These are phyloP conservation scores for Stenolophus ochropezus DNA, from an alignment of 2,888 invertebrate genomes.

Conservation along the genomic window DNA sequence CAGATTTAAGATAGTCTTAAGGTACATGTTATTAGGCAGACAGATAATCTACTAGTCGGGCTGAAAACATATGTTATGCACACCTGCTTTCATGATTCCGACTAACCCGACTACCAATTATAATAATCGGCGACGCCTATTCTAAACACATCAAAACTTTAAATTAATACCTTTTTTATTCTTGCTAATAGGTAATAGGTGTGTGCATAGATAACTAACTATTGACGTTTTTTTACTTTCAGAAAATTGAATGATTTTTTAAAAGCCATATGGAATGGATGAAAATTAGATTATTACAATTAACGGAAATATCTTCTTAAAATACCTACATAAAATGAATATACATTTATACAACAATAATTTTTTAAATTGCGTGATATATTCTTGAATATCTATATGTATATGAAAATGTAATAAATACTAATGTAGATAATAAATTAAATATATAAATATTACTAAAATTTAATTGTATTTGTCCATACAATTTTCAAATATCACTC, in stretches of 20 bases:
- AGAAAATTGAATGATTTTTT: slow-evolving; percentile 31
- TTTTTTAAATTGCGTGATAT: no score
- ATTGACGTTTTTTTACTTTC: slow-evolving; percentile 9
- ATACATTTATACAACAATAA: no score
- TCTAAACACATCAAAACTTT: slow-evolving; percentile 48
- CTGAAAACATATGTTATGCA: slow-evolving; percentile 27
- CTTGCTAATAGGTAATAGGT: slow-evolving; percentile 44
- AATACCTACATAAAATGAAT: neutral
- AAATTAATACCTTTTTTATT: slow-evolving; percentile 47
- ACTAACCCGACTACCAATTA: slow-evolving; percentile 47
- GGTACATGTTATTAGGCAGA: slow-evolving; percentile 33
- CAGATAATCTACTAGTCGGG: slow-evolving; percentile 8
- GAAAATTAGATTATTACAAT: slow-evolving; percentile 18
- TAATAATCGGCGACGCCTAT: slow-evolving; percentile 48
- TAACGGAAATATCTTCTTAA: neutral
- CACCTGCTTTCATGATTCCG: slow-evolving; percentile 43
- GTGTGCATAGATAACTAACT: slow-evolving; percentile 38
- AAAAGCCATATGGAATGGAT: neutral
- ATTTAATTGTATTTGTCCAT: no score
- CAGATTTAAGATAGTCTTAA: slow-evolving; percentile 22
- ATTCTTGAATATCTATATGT: no score
- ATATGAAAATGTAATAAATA: no score
- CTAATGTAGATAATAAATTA: no score
- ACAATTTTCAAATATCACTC: no score
- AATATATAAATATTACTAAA: no score